Percentiles rank a stretch among this genome's conserved stretches.
These are phyloP conservation scores for Trachemys scripta DNA, from an alignment of 2,113 vertebrate species.

Conservation along the genomic window DNA sequence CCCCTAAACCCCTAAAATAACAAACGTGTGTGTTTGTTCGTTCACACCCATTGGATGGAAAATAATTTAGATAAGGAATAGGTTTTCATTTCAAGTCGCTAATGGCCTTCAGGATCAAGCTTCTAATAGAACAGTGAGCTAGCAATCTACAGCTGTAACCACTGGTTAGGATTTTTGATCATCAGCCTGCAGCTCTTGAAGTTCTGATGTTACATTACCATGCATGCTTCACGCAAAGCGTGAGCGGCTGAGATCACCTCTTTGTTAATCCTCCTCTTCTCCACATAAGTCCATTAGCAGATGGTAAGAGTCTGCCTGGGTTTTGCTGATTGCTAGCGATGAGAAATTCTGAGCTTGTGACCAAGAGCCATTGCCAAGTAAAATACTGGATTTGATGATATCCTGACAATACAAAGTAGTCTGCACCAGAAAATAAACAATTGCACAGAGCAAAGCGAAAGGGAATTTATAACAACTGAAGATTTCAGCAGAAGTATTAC, in stretches of 20 bases:
- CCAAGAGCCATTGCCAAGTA: slow-evolving; percentile 62
- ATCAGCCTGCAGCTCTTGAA: not conserved
- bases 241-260: slow-evolving; percentile 14
- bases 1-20: not conserved
- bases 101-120: not conserved
- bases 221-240: not conserved
- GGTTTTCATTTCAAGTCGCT: not conserved
- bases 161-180: not conserved
- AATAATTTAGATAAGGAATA: not conserved
- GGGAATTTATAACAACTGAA: slow-evolving; percentile 26
- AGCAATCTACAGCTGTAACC: slow-evolving; percentile 23
- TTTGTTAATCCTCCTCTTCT: slow-evolving; percentile 35
- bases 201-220: not conserved
- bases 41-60: not conserved
- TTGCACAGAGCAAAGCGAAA: slow-evolving; percentile 54
- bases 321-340: slow-evolving; percentile 30
- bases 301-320: slow-evolving; percentile 24
- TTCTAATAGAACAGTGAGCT: not conserved
- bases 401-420: slow-evolving; percentile 74
- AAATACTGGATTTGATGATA: slow-evolving; percentile 65
- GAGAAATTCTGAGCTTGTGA: slow-evolving; percentile 67
- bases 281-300: slow-evolving; percentile 30
- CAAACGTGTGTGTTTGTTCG: not conserved
- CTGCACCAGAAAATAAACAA: slow-evolving; percentile 72
- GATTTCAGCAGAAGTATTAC: slow-evolving; percentile 30